Percentiles rank a stretch among this genome's conserved stretches.
These are phyloP conservation scores for Plotosus lineatus DNA, from an alignment of 2,113 vertebrate species.

Conservation along the genomic window DNA sequence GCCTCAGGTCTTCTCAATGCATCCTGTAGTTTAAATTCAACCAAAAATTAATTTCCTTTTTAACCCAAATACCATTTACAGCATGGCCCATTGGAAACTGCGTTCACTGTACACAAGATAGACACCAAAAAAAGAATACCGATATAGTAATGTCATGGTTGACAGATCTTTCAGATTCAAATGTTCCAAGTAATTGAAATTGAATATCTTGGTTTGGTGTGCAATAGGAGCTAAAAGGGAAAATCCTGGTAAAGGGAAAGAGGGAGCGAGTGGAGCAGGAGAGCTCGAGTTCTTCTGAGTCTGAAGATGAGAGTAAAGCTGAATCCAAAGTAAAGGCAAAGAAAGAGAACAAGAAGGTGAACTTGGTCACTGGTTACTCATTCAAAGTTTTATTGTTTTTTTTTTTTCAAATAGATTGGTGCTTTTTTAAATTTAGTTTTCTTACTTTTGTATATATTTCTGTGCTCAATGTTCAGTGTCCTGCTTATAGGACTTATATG, in stretches of 20 bases:
- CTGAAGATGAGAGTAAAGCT: constrained; percentile 75
- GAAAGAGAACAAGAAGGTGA: constrained; percentile 63
- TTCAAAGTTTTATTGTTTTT: constrained; percentile 7
- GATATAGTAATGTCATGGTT: background rate
- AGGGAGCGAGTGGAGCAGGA: constrained; percentile 65
- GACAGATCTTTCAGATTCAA: background rate
- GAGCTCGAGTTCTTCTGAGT: constrained; percentile 57
- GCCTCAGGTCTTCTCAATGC: background rate
- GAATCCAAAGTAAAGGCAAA: constrained; percentile 49
- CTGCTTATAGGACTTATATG: background rate
- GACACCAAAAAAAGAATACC: no score
- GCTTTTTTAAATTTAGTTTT: background rate
- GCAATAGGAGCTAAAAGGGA: constrained; percentile 82
- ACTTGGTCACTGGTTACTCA: background rate
- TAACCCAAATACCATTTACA: background rate
- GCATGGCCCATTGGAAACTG: no score
- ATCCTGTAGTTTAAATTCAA: background rate
- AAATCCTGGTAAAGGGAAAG: constrained; percentile 91
- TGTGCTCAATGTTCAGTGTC: background rate
- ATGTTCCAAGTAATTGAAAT: background rate
- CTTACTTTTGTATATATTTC: background rate
- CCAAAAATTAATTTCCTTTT: background rate
- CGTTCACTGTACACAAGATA: background rate
- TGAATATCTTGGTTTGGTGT: background rate
- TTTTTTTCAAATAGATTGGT: background rate